Evolutionary conservation across 2,113 vertebrate species (phyloP), one percentile per base, ranked within the genome.

Genomic region (Sisor rabdophorus): DNA sequence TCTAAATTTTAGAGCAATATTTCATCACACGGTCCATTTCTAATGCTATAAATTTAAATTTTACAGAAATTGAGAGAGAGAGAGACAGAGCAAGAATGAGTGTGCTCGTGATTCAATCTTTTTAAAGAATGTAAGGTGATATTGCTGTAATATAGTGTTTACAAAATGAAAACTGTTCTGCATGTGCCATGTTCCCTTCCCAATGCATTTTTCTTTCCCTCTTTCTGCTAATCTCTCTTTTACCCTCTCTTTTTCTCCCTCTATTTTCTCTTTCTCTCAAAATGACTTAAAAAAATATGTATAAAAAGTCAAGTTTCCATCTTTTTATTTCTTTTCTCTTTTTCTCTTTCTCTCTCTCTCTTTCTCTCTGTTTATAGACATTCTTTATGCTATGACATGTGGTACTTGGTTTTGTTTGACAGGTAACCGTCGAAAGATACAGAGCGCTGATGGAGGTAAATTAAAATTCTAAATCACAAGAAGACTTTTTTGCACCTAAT

Each of bases 391-490:
- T 17, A 24, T 17, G 16, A 63, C 73, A 63, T 61, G 17, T 80
- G 48, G 7, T 50, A 70, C 58, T 73, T 53, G 52, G 78, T 73
- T 77, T 61, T 78, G 50, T 76, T 77, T 72, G 70, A 77, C 70
- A 74, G 74, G 70, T 73, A 36, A 70, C 63, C 58, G 26, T 72
- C 30, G 55, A 79, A 22, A 75, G 22, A 78, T 11, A 17, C 5
- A 61, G 40, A 60, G 30, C 58, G 30, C n/a, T 20, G 50, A 40
- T 54, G 58, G 56, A 60, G 24, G 28, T 60, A 72, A 55, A 70
- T 70, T 75, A 30, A 61, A 26, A 28, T 17, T 67, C 52, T 10
- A 47, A 24, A 47, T 17, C 50, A 59, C 54, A 50, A 24, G 47
- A 26, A 44, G 7, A 60, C n/a, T 60, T 28, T 28, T 30, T 15